phyloP scores from a whole-genome alignment of 2,888 invertebrate genomes.

The Ichneumoninae sp. region DNA sequence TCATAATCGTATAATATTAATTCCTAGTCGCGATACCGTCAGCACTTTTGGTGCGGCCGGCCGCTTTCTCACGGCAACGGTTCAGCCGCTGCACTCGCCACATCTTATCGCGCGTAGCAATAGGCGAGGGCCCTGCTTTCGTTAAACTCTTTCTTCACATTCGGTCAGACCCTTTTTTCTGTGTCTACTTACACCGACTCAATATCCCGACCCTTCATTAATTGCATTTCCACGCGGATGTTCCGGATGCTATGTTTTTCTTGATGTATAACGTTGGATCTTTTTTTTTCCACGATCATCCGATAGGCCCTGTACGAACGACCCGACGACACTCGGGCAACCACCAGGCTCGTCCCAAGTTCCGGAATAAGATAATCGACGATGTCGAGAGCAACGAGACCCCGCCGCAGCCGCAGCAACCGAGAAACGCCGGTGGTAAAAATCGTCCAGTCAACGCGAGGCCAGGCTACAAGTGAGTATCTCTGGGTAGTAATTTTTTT shows the following conservation, averaged over 20 bases:
- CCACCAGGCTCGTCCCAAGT: conserved; percentile 77
- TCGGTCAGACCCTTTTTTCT: no score
- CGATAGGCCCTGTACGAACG: conserved; percentile 72
- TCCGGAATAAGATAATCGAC: conserved; percentile 81
- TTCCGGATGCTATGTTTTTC: neutral
- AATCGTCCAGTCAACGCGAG: conserved; percentile 80
- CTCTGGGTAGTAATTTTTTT: neutral
- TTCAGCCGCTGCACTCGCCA: no score
- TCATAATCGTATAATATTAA: no score
- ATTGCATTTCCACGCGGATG: neutral
- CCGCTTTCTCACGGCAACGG: no score
- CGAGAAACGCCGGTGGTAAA: conserved; percentile 74
- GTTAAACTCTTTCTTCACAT: no score
- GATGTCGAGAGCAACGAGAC: conserved; percentile 76
- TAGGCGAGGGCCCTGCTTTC: no score
- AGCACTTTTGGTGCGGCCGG: no score
- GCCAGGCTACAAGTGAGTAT: conserved; percentile 78
- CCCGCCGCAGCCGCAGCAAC: conserved; percentile 74
- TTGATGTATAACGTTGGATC: neutral
- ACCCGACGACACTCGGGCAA: conserved; percentile 76
- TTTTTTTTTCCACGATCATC: conserved; percentile 53
- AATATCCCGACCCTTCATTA: no score
- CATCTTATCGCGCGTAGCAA: no score
- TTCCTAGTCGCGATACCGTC: no score
- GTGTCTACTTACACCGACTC: no score